Evolutionary conservation across 1,140 invertebrate species (phyloP).

Genomic region (Drosophila bifasciata): DNA sequence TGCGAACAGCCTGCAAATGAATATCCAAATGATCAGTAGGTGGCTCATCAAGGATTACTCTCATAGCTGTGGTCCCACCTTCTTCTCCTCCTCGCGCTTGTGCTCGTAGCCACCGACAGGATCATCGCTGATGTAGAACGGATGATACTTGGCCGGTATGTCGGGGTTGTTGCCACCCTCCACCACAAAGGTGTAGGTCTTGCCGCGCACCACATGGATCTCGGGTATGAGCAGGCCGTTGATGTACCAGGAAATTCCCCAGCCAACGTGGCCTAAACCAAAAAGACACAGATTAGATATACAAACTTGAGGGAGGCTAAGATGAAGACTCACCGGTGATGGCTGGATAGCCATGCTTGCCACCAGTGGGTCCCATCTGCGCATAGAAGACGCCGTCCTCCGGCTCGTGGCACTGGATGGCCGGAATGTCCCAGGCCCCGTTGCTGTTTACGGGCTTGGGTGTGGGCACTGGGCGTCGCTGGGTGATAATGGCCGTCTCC

Average conservation of each 20-base stretch:
- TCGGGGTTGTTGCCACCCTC: slow-evolving; percentile 93
- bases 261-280: slow-evolving; percentile 92
- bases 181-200: slow-evolving; percentile 95
- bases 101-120: slow-evolving; percentile 94
- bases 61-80: slow-evolving; percentile 85
- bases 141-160: slow-evolving; percentile 93
- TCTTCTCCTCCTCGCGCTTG: slow-evolving; percentile 92
- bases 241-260: slow-evolving; percentile 96
- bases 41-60: neutral
- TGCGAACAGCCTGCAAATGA: slow-evolving; percentile 88
- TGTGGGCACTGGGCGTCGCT: slow-evolving; percentile 85
- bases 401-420: slow-evolving; percentile 94
- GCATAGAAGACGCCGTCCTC: slow-evolving; percentile 95
- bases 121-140: slow-evolving; percentile 98
- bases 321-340: slow-evolving; percentile 89
- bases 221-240: slow-evolving; percentile 97
- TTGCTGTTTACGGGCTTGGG: slow-evolving; percentile 87
- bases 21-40: neutral
- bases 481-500: slow-evolving; percentile 45
- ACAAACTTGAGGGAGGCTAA: too few relatives aligned
- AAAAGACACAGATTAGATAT: too few relatives aligned
- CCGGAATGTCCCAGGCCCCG: slow-evolving; percentile 92
- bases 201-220: slow-evolving; percentile 95
- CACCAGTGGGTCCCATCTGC: slow-evolving; percentile 95
- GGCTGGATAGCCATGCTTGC: slow-evolving; percentile 93